phyloP scores from a whole-genome alignment of 2,888 invertebrate genomes.

The Lamproptera curius region DNA sequence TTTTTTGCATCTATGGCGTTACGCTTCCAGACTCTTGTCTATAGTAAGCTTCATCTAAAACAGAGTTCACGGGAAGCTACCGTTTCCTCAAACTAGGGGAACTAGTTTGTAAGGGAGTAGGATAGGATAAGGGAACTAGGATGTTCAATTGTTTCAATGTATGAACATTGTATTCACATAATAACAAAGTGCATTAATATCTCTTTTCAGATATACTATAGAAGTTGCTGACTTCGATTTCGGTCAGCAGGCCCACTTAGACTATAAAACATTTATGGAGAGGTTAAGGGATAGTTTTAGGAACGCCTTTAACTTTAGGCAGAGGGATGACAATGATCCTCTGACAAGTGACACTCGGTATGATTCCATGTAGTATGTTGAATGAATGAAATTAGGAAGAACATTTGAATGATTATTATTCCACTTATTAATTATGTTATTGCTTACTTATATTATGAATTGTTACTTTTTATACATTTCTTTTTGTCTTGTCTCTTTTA shows the following conservation, averaged over 20 bases:
- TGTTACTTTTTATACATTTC: neutral
- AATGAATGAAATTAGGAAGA: neutral
- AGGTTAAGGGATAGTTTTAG: slow-evolving; percentile 87
- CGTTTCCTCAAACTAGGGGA: too few species aligned
- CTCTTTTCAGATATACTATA: slow-evolving; percentile 81
- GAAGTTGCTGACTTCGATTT: slow-evolving; percentile 96
- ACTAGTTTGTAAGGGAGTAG: too few species aligned
- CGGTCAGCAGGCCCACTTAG: slow-evolving; percentile 88
- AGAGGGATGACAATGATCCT: slow-evolving; percentile 57
- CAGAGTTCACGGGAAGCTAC: too few species aligned
- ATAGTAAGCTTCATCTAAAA: too few species aligned
- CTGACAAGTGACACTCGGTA: slow-evolving; percentile 68
- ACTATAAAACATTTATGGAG: slow-evolving; percentile 92
- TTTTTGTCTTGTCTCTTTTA: neutral
- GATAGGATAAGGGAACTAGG: too few species aligned
- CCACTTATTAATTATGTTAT: neutral
- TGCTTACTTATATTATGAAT: neutral
- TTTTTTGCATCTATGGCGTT: too few species aligned
- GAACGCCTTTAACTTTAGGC: slow-evolving; percentile 58
- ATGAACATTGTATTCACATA: neutral
- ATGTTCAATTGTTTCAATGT: neutral
- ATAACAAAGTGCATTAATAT: neutral
- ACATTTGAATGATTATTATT: neutral
- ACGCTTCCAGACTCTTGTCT: too few species aligned
- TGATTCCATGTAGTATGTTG: slow-evolving; percentile 75